Conservation (phyloP, 1,140 invertebrate genomes). For the Argopecten irradians region DNA sequence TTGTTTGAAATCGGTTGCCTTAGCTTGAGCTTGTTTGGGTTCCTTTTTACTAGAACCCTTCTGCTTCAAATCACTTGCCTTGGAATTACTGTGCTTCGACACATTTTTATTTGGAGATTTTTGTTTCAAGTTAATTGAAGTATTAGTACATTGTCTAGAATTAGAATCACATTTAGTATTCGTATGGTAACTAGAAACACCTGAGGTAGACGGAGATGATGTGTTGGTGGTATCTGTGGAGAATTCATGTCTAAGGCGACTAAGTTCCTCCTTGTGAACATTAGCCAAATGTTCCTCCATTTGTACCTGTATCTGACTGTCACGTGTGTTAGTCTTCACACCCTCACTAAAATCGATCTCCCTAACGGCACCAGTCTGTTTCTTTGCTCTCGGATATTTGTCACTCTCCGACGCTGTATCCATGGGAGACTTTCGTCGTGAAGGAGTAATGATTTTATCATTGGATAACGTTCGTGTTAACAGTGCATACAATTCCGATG, state of each 20-base stretch:
- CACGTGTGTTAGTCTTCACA: background rate
- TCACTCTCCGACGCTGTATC: background rate
- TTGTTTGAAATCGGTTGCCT: background rate
- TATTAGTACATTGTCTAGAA: background rate
- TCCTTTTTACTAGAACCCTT: background rate
- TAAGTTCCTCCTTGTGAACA: background rate
- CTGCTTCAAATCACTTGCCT: background rate
- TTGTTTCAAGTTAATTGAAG: background rate
- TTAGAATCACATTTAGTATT: background rate
- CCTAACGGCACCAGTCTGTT: slow-evolving; percentile 8
- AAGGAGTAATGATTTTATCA: slow-evolving; percentile 2
- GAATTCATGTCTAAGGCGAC: background rate
- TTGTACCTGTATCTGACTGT: background rate
- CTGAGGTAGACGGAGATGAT: background rate
- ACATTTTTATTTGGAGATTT: background rate
- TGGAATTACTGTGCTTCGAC: background rate
- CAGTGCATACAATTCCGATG: slow-evolving; percentile 50
- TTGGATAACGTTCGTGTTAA: slow-evolving; percentile 33
- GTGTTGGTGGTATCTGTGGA: background rate
- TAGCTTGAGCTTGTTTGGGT: background rate
- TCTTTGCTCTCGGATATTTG: background rate
- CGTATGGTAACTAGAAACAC: background rate
- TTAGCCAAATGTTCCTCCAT: slow-evolving; percentile 5
- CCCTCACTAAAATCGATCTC: background rate
- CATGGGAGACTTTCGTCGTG: background rate